Evolutionary conservation across 2,113 vertebrate genomes (phyloP), one percentile per base, ranked within the genome.

Genomic region (Eclectus roratus): DNA sequence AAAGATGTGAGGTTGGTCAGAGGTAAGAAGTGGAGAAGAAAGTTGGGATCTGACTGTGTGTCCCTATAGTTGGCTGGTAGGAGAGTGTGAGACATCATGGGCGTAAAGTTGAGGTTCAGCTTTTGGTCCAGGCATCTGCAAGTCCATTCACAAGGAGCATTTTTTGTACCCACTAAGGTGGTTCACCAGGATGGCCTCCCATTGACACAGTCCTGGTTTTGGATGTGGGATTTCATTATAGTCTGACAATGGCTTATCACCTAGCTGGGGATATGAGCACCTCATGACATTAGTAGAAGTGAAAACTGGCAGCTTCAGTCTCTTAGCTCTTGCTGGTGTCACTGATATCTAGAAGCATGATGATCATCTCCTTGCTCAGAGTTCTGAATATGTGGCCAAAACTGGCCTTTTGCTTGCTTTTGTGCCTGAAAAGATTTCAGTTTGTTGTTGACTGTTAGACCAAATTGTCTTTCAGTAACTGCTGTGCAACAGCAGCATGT

Each of bases 241-340:
- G 6, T 35, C 64, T 65, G 60, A 46, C 31, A 19, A 7, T 8
- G 35, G 55, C 16, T 56, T 27, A 5, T 47, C 27, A 10, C 61
- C 4, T 17, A 44, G 33, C 27, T 13, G 39, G n/a, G 23, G 31
- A 29, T 2, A 0, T 11, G 15, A 80, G n/a, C 2, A 2, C 33
- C n/a, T 33, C 58, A 5, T 66, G 43, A 78, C 35, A 66, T 29
- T n/a, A 24, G 58, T 27, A 68, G 17, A 81, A 80, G 47, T 27
- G 21, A 47, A 68, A 77, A 72, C 58, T 25, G 5, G 5, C 61
- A 77, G 21, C 28, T 52, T 68, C 3, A n/a, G 49, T 50, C 31
- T 25, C 29, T 78, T 47, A 17, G 5, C 17, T 78, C 20, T 78
- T 1, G 0, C 29, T 43, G 24, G 52, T 39, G 15, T 66, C 47